Conservation (phyloP, 2,888 invertebrate genomes). For the Ophion costatus region DNA sequence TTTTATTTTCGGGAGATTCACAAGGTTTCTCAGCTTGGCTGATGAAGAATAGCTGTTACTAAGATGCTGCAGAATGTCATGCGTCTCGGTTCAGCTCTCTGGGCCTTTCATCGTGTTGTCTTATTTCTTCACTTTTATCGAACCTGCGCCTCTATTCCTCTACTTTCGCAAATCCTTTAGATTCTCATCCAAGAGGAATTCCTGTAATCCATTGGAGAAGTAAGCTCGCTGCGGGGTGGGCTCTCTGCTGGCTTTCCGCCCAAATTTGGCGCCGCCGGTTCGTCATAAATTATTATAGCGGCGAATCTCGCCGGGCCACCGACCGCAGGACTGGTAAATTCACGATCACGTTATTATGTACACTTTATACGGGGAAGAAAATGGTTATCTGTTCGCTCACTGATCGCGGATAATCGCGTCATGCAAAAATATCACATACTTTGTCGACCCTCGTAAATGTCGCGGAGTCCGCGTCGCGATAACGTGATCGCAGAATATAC, state of each 20-base stretch:
- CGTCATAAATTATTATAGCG: slow-evolving; percentile 62
- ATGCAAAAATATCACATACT: slow-evolving; percentile 15
- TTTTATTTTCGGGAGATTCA: no score
- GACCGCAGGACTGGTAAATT: slow-evolving; percentile 39
- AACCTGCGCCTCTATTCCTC: not conserved
- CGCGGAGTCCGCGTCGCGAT: not conserved
- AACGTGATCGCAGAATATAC: not conserved
- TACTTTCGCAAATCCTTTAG: slow-evolving; percentile 49
- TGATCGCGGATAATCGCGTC: slow-evolving; percentile 27
- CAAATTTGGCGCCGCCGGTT: slow-evolving; percentile 60
- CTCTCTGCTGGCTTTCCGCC: slow-evolving; percentile 56
- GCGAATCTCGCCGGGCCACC: slow-evolving; percentile 42
- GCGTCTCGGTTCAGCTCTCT: not conserved
- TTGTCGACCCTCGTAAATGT: not conserved
- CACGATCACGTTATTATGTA: slow-evolving; percentile 44
- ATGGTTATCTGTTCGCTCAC: slow-evolving; percentile 20
- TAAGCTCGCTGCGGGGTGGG: slow-evolving; percentile 18
- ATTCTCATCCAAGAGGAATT: slow-evolving; percentile 63
- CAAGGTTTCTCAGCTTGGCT: no score
- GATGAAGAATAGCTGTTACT: no score
- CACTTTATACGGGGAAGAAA: slow-evolving; percentile 15
- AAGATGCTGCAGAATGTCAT: not conserved
- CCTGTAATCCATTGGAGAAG: slow-evolving; percentile 56
- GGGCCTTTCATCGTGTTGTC: not conserved
- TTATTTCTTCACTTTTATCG: slow-evolving; percentile 22